phyloP scores from a whole-genome alignment of 2,797 vertebrate genomes.

The Adrianichthys oophorus region DNA sequence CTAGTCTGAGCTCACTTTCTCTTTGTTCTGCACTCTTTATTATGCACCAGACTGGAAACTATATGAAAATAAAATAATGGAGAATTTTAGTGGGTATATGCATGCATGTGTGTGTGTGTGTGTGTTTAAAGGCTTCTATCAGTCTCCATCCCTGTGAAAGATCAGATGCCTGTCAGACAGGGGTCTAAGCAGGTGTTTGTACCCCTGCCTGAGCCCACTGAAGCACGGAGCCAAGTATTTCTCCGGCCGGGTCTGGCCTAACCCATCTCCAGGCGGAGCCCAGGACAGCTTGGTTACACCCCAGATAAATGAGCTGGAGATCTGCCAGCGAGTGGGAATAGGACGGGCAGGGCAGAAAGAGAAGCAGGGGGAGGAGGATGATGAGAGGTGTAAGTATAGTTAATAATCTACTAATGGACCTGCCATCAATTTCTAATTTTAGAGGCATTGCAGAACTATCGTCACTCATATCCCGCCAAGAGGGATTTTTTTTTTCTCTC shows the following conservation, averaged over 20 bases:
- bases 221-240: slow-evolving; percentile 60
- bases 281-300: slow-evolving; percentile 70
- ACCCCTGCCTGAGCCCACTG: slow-evolving; percentile 45
- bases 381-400: slow-evolving; percentile 51
- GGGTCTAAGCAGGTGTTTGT: slow-evolving; percentile 62
- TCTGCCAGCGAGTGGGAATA: slow-evolving; percentile 45
- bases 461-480: slow-evolving; percentile 51
- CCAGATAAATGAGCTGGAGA: slow-evolving; percentile 69
- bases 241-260: slow-evolving; percentile 35
- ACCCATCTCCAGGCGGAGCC: slow-evolving; percentile 17
- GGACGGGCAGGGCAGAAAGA: slow-evolving; percentile 41
- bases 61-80: slow-evolving; percentile 34
- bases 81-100: slow-evolving; percentile 17
- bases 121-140: slow-evolving; percentile 29
- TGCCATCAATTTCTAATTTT: slow-evolving; percentile 67
- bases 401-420: slow-evolving; percentile 73
- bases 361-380: slow-evolving; percentile 15
- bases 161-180: slow-evolving; percentile 64
- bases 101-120: slow-evolving; percentile 9
- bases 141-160: slow-evolving; percentile 43
- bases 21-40: slow-evolving; percentile 39
- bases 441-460: slow-evolving; percentile 47
- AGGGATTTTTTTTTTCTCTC: slow-evolving; percentile 22
- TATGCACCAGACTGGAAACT: slow-evolving; percentile 40
- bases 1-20: slow-evolving; percentile 26